phyloP scores from a whole-genome alignment of 2,113 vertebrate species.

The Cyanistes caeruleus region DNA sequence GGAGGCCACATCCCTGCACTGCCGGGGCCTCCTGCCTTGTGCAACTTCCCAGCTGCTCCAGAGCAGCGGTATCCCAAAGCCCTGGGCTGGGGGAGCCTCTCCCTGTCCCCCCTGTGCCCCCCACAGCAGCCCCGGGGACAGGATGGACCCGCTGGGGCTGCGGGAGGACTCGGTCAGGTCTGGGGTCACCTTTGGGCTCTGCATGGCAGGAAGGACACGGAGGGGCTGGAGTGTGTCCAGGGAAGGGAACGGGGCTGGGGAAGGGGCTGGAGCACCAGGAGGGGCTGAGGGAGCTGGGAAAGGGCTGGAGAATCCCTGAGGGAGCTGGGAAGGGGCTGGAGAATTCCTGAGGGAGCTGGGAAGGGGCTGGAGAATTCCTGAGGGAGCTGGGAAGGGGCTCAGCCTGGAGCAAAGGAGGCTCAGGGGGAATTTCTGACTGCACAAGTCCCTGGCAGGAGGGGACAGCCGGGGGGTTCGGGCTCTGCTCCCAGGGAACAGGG shows the following conservation, averaged over 20 bases:
- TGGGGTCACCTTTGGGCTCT: neutral
- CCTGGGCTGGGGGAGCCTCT: neutral
- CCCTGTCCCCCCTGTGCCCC: neutral
- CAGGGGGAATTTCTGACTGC: neutral
- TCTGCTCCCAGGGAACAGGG: neutral
- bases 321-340: neutral
- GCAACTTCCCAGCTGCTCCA: neutral
- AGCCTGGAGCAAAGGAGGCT: neutral
- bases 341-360: neutral
- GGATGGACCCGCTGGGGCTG: neutral
- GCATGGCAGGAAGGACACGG: neutral
- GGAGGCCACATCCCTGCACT: neutral
- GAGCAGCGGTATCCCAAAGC: neutral
- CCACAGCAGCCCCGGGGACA: rapidly evolving
- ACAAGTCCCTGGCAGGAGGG: neutral
- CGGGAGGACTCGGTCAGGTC: neutral
- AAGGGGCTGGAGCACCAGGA: neutral
- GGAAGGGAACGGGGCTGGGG: rapidly evolving
- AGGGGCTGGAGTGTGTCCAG: rapidly evolving
- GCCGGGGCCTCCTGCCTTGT: neutral
- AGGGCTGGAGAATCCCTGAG: no score
- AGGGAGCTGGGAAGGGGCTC: neutral
- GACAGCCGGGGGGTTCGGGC: rapidly evolving
- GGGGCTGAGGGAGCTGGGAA: no score
- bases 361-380: neutral